Base-by-base conservation (phyloP, 2,113 vertebrate species). In the Syngnathus scovelli region DNA sequence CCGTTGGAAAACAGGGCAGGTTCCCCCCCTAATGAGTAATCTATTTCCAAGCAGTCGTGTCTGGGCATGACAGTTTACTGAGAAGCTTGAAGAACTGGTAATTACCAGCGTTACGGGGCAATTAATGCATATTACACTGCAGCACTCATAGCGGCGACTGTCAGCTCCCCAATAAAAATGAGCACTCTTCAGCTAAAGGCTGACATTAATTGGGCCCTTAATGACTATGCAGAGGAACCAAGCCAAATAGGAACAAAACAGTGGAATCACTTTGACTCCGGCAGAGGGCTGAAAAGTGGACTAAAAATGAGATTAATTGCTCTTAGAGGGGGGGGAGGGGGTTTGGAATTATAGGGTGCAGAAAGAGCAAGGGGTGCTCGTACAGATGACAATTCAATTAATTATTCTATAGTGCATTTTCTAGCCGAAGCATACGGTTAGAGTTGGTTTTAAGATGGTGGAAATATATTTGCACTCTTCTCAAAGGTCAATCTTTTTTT, bases 91-190 rank as follows among this genome's bases (percentile, higher is more conserved):
- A 98, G 95, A 98, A 98, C 95, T 98, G 93, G 95, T 98, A 99
- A 99, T 99, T 98, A 98, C 95, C 96, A 98, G 96, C 96, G 97
- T 98, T 98, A 99, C 95, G 94, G 97, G 96, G 96, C 96, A 99
- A 99, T 99, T 99, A 99, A 99, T 98, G 97, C 96, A 99, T 98
- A 99, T 99, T 99, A 99, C 96, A 98, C 95, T 96, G 96, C 95
- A 92, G 93, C 95, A 94, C 95, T 96, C 95, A 95, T 96, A 95
- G 95, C 90, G 94, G 93, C 93, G 95, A 99, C 97, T 99, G 97
- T 98, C 96, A 98, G 97, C 96, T 98, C 95, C 96, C 98, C 97
- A 98, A 98, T 99, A 98, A 98, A 99, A 99, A 99, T 98, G 94
- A 99, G 95, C 94, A 98, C 95, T 99, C 97, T 99, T 99, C 97